Base-by-base conservation (phyloP, 2,888 invertebrate species). In the Myopa tessellatipennis region DNA sequence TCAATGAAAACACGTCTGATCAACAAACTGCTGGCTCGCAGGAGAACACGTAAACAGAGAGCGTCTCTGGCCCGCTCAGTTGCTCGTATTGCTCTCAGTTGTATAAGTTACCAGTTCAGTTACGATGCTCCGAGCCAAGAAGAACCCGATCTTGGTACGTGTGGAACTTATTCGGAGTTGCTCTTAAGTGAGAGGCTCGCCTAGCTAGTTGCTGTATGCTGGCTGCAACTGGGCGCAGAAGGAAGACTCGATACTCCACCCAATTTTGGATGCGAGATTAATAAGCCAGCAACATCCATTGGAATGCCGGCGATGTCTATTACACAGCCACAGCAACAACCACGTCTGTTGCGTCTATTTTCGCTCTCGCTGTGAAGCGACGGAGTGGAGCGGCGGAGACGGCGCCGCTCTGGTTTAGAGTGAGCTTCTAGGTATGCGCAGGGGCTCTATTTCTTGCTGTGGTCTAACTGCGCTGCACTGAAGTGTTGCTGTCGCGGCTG, bases 191-290 rank as follows among this genome's bases (percentile, higher is more conserved):
- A 10, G 63, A 18, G 12, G 65, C 65, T 65, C 12, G 36, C 34
- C 4, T 26, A 26, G 61, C n/a, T 58, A 3, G 18, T 18, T 58
- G n/a, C 58, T 26, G 26, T 5, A 10, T 4, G 55, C 55, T 55
- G 70, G 18, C 58, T 18, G 67, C 68, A 74, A 82, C 83, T 84
- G 84, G 85, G 85, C 84, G 84, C 84, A 84, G 85, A 58, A 75
- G 69, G 75, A 75, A 75, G 75, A 87, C 86, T 85, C 87, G 87
- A 87, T 87, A 83, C 87, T 87, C 87, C 87, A 87, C 87, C 87
- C 87, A 87, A 86, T 85, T 85, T 86, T 85, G 85, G 86, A 85
- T 87, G 85, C 84, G 84, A 80, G 78, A 78, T 72, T 55, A 76
- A 77, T 76, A 76, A 77, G 75, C 68, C 68, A 68, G 68, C 14